Evolutionary conservation across 2,113 vertebrate genomes (phyloP).

Genomic region (Murina feae): DNA sequence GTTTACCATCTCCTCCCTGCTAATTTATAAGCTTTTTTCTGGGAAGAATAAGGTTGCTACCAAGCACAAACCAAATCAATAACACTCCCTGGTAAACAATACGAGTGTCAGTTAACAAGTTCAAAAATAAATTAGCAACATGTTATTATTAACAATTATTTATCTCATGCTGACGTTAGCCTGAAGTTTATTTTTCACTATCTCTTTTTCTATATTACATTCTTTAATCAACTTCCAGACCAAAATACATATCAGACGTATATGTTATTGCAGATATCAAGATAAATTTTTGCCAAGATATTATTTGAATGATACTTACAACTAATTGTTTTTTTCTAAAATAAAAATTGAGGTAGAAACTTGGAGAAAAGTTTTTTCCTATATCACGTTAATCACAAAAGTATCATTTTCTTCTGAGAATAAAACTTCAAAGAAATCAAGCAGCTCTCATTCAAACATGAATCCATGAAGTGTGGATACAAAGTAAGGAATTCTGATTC

Average conservation of each 20-base stretch:
- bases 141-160: neutral
- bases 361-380: neutral
- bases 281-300: neutral
- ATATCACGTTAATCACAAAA: neutral
- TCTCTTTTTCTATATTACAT: neutral
- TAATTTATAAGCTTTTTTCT: neutral
- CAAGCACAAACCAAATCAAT: neutral
- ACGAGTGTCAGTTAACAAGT: neutral
- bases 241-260: neutral
- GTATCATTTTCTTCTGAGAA: neutral
- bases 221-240: neutral
- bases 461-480: neutral
- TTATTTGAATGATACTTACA: neutral
- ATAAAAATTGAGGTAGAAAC: neutral
- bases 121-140: neutral
- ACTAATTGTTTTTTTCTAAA: neutral
- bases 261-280: neutral
- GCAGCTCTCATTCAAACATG: neutral
- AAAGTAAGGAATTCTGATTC: neutral
- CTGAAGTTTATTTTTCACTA: neutral
- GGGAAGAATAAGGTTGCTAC: neutral
- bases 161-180: neutral
- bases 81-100: neutral
- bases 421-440: neutral
- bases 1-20: neutral